Base-by-base conservation (phyloP, 2,888 invertebrate genomes). In the Koerneria pararmatus region DNA sequence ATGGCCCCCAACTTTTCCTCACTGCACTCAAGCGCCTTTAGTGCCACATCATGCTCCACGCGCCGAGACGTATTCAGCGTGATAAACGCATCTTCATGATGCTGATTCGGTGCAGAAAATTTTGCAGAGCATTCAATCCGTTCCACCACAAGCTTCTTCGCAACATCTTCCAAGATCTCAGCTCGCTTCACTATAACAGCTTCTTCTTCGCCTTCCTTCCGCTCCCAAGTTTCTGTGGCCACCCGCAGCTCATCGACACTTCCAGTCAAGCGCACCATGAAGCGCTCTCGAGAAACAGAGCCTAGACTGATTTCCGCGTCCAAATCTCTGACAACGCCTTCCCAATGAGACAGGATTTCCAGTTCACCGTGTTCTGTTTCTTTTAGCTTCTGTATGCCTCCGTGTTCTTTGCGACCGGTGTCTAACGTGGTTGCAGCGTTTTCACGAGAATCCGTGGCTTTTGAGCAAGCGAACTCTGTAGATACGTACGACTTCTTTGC, bases 271-370 rank as follows among this genome's bases (percentile, higher is more conserved):
- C 15, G 54, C 46, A 64, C 31, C 56, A 54, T 56, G 24, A 24
- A 27, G 24, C 32, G 54, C 46, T 64, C 54, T 41, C 46, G 19
- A 19, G 32, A 6, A 6, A 64, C 64, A 41, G 54, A 56, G 31
- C 64, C 64, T 34, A 64, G 35, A 48, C 32, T 56, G 31, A 74
- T 69, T 34, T 70, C 70, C 0, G 78, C 77, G 34, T 81, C 81
- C 34, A 79, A 58, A 64, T 81, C 80, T 1, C 74, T 69, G 22
- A 76, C 74, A 19, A 80, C 72, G 41, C 77, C 75, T 65, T 74
- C 74, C 73, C 76, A 81, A 1, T 74, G 70, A 11, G 76, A 75
- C 19, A 81, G 65, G 37, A 78, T 75, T 41, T 72, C 75, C 29
- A 74, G 60, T 32, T 70, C 77, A 54, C 76, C 79, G 15, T 70